Conservation (phyloP, 2,113 vertebrate genomes). For the Mobula birostris region DNA sequence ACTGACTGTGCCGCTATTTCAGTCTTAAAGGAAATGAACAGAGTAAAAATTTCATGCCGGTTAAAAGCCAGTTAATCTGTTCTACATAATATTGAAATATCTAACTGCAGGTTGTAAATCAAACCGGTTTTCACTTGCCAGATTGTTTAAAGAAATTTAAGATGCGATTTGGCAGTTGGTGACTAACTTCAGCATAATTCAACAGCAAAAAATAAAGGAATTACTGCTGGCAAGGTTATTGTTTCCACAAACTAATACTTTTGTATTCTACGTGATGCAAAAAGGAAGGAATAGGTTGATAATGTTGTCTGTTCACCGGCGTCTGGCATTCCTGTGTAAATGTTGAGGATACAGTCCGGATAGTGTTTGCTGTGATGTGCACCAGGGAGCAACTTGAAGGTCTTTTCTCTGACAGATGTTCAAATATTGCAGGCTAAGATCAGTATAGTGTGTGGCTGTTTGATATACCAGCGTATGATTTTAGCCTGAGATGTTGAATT, state of each 20-base stretch:
- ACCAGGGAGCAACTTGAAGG: not conserved
- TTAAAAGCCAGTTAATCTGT: not conserved
- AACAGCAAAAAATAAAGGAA: not conserved
- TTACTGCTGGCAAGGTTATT: not conserved
- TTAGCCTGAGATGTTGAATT: conserved; percentile 10
- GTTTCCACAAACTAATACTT: not conserved
- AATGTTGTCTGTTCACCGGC: not conserved
- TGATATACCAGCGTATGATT: not conserved
- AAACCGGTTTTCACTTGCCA: not conserved
- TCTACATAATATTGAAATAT: not conserved
- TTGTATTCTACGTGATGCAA: not conserved
- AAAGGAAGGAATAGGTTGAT: not conserved
- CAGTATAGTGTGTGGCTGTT: not conserved
- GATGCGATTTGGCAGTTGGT: not conserved
- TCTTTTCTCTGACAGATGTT: conserved; percentile 5
- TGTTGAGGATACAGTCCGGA: not conserved
- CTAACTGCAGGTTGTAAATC: not conserved
- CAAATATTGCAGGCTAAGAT: conserved; percentile 20
- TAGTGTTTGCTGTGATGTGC: not conserved
- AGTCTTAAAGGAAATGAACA: not conserved
- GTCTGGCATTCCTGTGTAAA: not conserved
- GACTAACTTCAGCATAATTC: not conserved
- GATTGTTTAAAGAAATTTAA: not conserved
- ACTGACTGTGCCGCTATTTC: not conserved
- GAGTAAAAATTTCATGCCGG: not conserved